Base-by-base conservation (phyloP, 2,888 invertebrate species). In the Drosophila sordidula region DNA sequence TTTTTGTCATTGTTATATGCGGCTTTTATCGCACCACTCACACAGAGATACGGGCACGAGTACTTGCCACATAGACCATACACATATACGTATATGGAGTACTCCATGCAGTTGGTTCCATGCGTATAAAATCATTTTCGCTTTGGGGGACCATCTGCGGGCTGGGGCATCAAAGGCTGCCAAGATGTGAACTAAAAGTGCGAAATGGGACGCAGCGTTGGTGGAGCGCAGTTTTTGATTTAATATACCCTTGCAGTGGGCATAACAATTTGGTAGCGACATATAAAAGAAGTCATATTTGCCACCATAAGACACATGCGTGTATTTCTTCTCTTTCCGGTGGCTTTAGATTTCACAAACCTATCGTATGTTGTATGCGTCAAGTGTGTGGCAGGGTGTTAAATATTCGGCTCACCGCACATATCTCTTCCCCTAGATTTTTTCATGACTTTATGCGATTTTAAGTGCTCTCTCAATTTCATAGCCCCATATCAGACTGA, bases 1-100 rank as follows among this genome's bases (percentile, higher is more conserved):
- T 82, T 78, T 85, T 84, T 88, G 78, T 76, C 78, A 87, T 82
- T 85, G 86, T 85, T 84, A 81, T 79, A 62, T 81, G 79, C 68
- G 67, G 70, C 78, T 77, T 80, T 74, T 77, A 78, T 78, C 74
- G 65, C 67, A 66, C 66, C 66, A 75, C 67, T 44, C 57, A 46
- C 58, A 63, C 56, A 32, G 22, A 34, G 46, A 67, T 67, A 59
- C 41, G 44, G 8, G 38, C 39, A 25, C 57, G n/a, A 41, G 29
- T 22, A 45, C 62, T 52, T 63, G 70, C 36, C 46, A 4, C 54
- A 36, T 47, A 26, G 39, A 38, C 39, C 36, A 32, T 34, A 41
- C 8, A 29, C 6, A 26, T 26, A 26, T 47, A 29, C n/a, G n/a
- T 29, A 26, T 47, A 29, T 29, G 18, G 32, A n/a, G 54, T 46